A percentile compares a stretch with the other conserved stretches of the same genome.
Evolutionary conservation across 2,888 invertebrate genomes (phyloP).

Genomic region (Lasioglossum marginatum): DNA sequence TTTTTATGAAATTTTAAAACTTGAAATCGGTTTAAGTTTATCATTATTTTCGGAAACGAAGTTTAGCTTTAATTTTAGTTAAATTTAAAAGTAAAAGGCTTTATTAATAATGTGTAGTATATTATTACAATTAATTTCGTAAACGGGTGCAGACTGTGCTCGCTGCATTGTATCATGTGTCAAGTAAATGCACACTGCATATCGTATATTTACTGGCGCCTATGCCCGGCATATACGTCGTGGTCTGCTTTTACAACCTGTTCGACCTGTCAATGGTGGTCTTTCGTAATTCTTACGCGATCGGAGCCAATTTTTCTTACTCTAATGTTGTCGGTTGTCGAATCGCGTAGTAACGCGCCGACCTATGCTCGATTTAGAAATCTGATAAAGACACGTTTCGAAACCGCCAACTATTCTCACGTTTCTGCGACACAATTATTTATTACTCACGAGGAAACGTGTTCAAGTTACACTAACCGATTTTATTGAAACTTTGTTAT

Average conservation of each 20-base stretch:
- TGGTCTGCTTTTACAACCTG: slow-evolving; percentile 42
- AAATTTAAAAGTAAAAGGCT: neutral
- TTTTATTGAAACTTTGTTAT: neutral
- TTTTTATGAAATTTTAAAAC: neutral
- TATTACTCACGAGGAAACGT: slow-evolving; percentile 3
- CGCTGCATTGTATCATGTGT: neutral
- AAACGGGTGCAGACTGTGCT: neutral
- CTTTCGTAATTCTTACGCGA: slow-evolving; percentile 44
- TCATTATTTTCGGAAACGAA: neutral
- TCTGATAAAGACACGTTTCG: slow-evolving; percentile 8
- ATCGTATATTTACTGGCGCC: slow-evolving; percentile 48
- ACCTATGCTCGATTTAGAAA: neutral
- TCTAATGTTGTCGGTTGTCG: slow-evolving; percentile 17
- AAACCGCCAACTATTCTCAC: slow-evolving; percentile 11
- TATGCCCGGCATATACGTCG: slow-evolving; percentile 21
- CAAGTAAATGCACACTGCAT: neutral
- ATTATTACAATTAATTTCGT: slow-evolving; percentile 53
- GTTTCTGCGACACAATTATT: slow-evolving; percentile 13
- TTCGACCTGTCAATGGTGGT: slow-evolving; percentile 42
- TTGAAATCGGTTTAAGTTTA: neutral
- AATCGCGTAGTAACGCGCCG: neutral
- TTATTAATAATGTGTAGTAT: no score
- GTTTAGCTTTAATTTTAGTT: neutral
- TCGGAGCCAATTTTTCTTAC: slow-evolving; percentile 22
- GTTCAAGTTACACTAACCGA: neutral